Evolutionary conservation across 2,888 invertebrate species (phyloP), one percentile per base, ranked within the genome.

Genomic region (Lepidonotus clava): DNA sequence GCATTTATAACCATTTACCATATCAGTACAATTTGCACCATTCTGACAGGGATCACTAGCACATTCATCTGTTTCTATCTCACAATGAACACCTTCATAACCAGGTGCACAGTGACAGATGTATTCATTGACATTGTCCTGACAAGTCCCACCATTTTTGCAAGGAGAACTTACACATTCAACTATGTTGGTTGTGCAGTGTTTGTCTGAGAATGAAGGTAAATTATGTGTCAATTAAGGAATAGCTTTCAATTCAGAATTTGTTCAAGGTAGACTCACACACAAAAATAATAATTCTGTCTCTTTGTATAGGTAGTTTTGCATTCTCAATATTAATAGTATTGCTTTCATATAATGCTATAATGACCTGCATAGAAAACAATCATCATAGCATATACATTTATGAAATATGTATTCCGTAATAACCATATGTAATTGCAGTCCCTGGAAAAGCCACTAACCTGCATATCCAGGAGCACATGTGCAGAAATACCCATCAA

Each of bases 51-150:
- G 98, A 94, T 98, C 98, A 0, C 97, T 97, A 86, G 97, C 96
- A 93, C 98, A 98, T 92, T 99, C 98, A 93, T 99, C 98, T 90
- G 99, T 98, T 92, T 99, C 98, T 0, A 98, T 98, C 94, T 98
- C 98, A 92, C 99, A 99, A 86, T 98, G 95, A 0, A 28, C 46
- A 41, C 80, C 46, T 14, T 51, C 80, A 46, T 80, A 80, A 8
- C 80, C 80, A 80, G 24, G 32, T 1, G 46, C n/a, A 46, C 80
- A 80, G 24, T 21, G 14, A 32, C 80, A 80, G 11, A 14, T 80
- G 80, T 80, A 80, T 1, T 24, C 24, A 24, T 80, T 80, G 28
- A 80, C 46, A 18, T 46, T 14, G 32, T 80, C 80, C 41, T 46
- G 6, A 41, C 80, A 80, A 2, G 46, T 46, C 1, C 46, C 80